Evolutionary conservation across 2,888 invertebrate genomes (phyloP).

Genomic region (Phasia obesa): DNA sequence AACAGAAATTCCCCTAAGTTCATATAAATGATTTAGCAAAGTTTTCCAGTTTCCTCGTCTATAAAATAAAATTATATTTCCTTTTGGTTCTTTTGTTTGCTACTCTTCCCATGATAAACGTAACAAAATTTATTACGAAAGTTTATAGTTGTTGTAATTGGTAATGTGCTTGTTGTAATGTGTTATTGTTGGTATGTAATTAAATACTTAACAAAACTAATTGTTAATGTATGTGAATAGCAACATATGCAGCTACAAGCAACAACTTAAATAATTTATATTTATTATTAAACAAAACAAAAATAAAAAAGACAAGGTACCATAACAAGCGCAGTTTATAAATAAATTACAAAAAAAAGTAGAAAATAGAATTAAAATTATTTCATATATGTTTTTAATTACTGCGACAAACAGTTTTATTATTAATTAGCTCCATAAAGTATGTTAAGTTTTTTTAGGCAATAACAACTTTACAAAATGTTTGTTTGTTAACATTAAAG

Average conservation of each 20-base stretch:
- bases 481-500: too few species aligned
- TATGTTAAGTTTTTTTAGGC: conserved; percentile 1
- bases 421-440: conserved; percentile 4
- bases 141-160: conserved; percentile 39
- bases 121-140: conserved; percentile 60
- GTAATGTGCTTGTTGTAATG: conserved; percentile 24
- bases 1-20: too few species aligned
- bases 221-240: conserved; percentile 60
- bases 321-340: neutral
- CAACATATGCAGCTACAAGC: conserved; percentile 51
- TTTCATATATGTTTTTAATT: conserved; percentile 12
- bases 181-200: conserved; percentile 37
- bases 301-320: neutral
- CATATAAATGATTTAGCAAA: neutral
- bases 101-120: conserved; percentile 15
- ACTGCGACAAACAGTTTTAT: conserved; percentile 10
- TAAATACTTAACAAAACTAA: conserved; percentile 60
- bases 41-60: too few species aligned
- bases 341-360: neutral
- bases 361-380: neutral
- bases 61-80: conserved; percentile 2
- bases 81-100: neutral
- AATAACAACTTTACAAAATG: neutral
- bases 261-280: conserved; percentile 33
- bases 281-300: conserved; percentile 2